phyloP scores from a whole-genome alignment of 2,888 invertebrate species.

The Aphodius granarius region DNA sequence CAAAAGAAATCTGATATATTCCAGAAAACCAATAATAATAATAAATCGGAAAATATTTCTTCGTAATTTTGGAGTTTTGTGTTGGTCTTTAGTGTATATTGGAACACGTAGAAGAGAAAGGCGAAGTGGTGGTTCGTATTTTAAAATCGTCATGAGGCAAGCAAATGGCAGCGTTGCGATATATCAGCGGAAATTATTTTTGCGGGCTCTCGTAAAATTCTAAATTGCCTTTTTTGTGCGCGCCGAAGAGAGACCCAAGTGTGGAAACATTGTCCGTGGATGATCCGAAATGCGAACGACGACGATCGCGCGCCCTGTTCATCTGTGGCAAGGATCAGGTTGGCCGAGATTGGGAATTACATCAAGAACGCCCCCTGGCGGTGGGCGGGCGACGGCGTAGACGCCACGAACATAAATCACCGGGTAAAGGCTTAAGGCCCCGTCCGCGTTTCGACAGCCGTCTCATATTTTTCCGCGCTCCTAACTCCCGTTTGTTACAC shows the following conservation, averaged over 20 bases:
- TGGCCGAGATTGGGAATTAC: slow-evolving; percentile 35
- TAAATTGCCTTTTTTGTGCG: slow-evolving; percentile 26
- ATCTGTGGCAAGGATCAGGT: slow-evolving; percentile 27
- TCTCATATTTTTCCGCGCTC: slow-evolving; percentile 47
- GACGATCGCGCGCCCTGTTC: slow-evolving; percentile 23
- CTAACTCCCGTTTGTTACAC: slow-evolving; percentile 45
- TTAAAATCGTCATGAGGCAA: not conserved
- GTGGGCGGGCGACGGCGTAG: not conserved
- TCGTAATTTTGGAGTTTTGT: too few relatives aligned
- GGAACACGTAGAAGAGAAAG: not conserved
- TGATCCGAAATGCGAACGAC: slow-evolving; percentile 26
- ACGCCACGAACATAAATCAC: slow-evolving; percentile 44
- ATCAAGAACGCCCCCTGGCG: slow-evolving; percentile 25
- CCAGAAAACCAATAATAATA: too few relatives aligned
- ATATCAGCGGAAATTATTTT: slow-evolving; percentile 27
- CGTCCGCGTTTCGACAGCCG: slow-evolving; percentile 49
- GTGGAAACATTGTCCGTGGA: slow-evolving; percentile 22
- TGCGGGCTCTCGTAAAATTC: slow-evolving; percentile 22
- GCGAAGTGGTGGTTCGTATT: not conserved
- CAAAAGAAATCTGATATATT: too few relatives aligned
- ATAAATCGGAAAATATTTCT: too few relatives aligned
- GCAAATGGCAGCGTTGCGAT: slow-evolving; percentile 15
- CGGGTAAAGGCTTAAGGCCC: slow-evolving; percentile 42
- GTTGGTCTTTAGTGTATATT: not conserved
- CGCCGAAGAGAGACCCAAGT: slow-evolving; percentile 11